These are phyloP conservation scores for Ceramica pisi DNA, from an alignment of 2,888 invertebrate species.

Conservation along the genomic window DNA sequence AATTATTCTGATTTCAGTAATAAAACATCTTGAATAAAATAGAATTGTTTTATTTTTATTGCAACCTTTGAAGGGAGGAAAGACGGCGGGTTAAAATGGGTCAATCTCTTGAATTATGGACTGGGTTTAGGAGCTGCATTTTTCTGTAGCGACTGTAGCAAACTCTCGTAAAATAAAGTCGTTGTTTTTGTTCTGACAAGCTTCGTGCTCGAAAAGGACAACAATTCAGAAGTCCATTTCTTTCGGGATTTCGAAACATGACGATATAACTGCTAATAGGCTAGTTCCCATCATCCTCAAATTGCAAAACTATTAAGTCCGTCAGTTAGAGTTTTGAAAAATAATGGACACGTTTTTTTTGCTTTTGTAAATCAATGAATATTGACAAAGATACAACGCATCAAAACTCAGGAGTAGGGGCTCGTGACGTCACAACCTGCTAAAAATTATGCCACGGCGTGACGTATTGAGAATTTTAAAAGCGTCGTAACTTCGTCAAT, in stretches of 20 bases:
- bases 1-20: conserved; percentile 91
- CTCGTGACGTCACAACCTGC: no score
- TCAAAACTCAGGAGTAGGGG: no score
- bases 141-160: conserved; percentile 37
- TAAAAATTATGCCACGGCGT: no score
- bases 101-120: conserved; percentile 58
- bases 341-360: no score
- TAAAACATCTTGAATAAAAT: conserved; percentile 86
- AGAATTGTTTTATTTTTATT: conserved; percentile 55
- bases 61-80: conserved; percentile 33
- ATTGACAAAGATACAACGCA: no score
- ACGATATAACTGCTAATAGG: neutral
- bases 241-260: neutral
- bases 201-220: neutral
- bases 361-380: no score
- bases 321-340: no score
- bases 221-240: neutral
- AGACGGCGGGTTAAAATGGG: conserved; percentile 51
- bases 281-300: no score
- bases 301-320: no score
- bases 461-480: no score
- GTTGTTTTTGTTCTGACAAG: conserved; percentile 15
- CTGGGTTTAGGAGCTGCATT: conserved; percentile 43
- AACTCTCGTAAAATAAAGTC: conserved; percentile 50
- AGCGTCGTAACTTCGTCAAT: no score